A percentile compares a stretch with the other conserved stretches of the same genome.
Evolutionary conservation across 2,797 vertebrate genomes (phyloP).

Genomic region (Huso huso): DNA sequence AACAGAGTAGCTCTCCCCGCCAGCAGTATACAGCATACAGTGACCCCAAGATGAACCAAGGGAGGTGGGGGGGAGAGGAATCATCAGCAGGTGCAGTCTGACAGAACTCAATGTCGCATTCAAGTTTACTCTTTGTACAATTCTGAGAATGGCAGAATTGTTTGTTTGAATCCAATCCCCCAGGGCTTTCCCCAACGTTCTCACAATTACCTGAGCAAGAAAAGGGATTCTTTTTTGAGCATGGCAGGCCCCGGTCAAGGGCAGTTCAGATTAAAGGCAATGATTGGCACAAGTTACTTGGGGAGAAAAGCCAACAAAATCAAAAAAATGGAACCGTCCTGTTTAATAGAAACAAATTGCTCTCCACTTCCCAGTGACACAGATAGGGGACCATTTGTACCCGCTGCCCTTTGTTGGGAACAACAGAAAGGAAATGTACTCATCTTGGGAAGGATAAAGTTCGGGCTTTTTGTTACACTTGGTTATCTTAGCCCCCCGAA

Average conservation of each 20-base stretch:
- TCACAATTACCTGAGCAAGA: conserved; percentile 66
- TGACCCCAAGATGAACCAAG: conserved; percentile 72
- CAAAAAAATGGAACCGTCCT: conserved; percentile 64
- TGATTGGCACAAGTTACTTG: conserved; percentile 45
- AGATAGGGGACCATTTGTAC: conserved; percentile 71
- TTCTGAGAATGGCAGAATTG: conserved; percentile 58
- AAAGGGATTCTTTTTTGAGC: conserved; percentile 36
- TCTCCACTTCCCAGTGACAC: conserved; percentile 75
- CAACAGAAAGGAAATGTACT: conserved; percentile 81
- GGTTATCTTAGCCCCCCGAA: conserved; percentile 69
- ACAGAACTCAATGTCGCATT: conserved; percentile 72
- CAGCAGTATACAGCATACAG: conserved; percentile 42
- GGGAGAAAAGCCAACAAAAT: conserved; percentile 64
- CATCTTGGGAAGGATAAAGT: conserved; percentile 73
- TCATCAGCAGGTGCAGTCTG: conserved; percentile 71
- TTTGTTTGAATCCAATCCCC: conserved; percentile 49
- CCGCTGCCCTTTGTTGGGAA: conserved; percentile 75
- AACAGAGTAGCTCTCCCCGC: conserved; percentile 54
- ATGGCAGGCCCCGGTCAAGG: conserved; percentile 50
- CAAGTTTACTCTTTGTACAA: conserved; percentile 61
- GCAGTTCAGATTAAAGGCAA: conserved; percentile 52
- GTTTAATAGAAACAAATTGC: conserved; percentile 86
- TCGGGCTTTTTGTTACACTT: conserved; percentile 73
- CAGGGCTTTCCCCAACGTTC: conserved; percentile 51
- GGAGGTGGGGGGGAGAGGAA: conserved; percentile 47